Base-by-base conservation (phyloP, 2,888 invertebrate genomes). In the Lymantria monacha region DNA sequence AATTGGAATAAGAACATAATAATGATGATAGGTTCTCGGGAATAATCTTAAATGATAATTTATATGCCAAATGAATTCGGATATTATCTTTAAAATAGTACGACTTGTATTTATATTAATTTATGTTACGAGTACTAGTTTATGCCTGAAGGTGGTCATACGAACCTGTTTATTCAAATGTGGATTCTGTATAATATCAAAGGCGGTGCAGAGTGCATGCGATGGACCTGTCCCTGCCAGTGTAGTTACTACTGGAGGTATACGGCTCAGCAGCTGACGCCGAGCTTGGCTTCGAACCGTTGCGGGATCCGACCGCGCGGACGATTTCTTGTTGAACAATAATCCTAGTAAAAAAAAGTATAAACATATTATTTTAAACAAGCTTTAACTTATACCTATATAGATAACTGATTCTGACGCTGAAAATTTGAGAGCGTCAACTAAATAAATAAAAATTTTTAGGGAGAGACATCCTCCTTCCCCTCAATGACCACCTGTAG, bases 91-190 rank as follows among this genome's bases (percentile, higher is more conserved):
- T n/a, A 22, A 22, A 22, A 22, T 3, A 22, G 5, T 2, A 22
- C 2, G 22, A 22, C 3, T 3, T 22, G 22, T 22, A 2, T 22
- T 5, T 22, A 22, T 22, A 22, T 22, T 3, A 22, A 2, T 5
- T 22, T 22, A 22, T 22, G 5, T 22, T 22, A n/a, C n/a, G n/a
- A n/a, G 22, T 22, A 22, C 5, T 2, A 3, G 22, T 22, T 2
- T 3, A 22, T 22, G 22, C 5, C 22, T 22, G 22, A 22, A 3
- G 22, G 22, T 22, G 22, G 2, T 22, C 22, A 33, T 7, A 42
- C 31, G 1, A n/a, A 87, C 91, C 82, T 91, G 91, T 79, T 94
- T 94, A 63, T 94, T 94, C 2, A 93, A 83, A 8, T 92, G 85
- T 11, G 94, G 93, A 55, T 89, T 82, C 79, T 94, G 92, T 49